phyloP scores from a whole-genome alignment of 2,113 vertebrate genomes.

The Pristiophorus japonicus region DNA sequence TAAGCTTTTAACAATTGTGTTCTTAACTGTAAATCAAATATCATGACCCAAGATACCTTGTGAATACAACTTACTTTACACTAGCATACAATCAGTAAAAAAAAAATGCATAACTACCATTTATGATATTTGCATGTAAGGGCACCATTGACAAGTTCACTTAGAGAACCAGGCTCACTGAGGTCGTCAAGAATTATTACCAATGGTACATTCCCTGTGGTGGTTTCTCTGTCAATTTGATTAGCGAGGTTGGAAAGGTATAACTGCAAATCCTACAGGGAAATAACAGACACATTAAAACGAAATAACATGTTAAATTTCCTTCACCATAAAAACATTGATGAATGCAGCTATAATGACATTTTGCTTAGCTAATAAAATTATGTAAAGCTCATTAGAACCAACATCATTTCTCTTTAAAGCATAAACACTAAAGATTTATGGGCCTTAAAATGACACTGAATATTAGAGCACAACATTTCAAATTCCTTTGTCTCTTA shows the following conservation, averaged over 20 bases:
- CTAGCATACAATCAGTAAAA: neutral
- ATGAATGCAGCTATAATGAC: neutral
- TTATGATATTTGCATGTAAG: slow-evolving; percentile 98
- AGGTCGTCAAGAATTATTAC: slow-evolving; percentile 88
- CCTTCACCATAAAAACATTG: neutral
- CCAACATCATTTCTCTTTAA: neutral
- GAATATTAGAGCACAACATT: no score
- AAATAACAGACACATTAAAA: neutral
- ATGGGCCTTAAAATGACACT: neutral
- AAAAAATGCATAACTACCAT: slow-evolving; percentile 64
- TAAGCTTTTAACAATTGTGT: neutral
- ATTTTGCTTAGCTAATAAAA: neutral
- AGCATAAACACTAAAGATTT: neutral
- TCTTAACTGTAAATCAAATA: neutral
- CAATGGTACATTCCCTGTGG: slow-evolving; percentile 71
- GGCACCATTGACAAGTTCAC: slow-evolving; percentile 83
- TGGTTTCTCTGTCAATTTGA: slow-evolving; percentile 82
- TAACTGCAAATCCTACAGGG: slow-evolving; percentile 77
- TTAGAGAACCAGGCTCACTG: slow-evolving; percentile 73
- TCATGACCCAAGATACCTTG: neutral
- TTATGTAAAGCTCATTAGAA: neutral
- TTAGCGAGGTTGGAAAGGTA: slow-evolving; percentile 90
- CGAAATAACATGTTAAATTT: neutral
- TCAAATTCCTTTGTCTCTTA: neutral
- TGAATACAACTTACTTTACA: neutral